Evolutionary conservation across 2,888 invertebrate species (phyloP).

Genomic region (Pinctada fucata): DNA sequence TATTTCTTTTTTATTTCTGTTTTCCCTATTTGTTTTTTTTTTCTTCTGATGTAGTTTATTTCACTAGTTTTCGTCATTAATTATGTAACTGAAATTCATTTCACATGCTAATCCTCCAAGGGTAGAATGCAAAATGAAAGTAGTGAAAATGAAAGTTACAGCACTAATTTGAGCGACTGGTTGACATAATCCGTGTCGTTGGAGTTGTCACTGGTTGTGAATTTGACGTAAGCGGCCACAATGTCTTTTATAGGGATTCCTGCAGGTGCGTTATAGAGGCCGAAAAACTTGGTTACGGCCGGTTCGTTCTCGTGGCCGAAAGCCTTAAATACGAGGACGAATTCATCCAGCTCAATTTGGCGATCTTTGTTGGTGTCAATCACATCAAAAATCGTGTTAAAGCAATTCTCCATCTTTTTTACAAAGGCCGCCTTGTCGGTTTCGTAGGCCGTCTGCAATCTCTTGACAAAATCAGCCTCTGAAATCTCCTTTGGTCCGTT

Average conservation of each 20-base stretch:
- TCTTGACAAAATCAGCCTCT: slow-evolving; percentile 41
- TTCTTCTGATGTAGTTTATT: no score
- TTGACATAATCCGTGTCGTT: slow-evolving; percentile 44
- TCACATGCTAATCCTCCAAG: no score
- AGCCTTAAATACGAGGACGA: slow-evolving; percentile 53
- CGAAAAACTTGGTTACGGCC: slow-evolving; percentile 46
- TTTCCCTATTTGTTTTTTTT: no score
- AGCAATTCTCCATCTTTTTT: slow-evolving; percentile 45
- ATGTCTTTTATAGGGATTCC: slow-evolving; percentile 50
- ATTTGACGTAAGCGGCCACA: slow-evolving; percentile 49
- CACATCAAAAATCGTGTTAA: slow-evolving; percentile 52
- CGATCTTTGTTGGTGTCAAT: slow-evolving; percentile 57
- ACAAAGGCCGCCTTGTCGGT: slow-evolving; percentile 39
- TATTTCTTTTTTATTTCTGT: no score
- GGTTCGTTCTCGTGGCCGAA: slow-evolving; percentile 55
- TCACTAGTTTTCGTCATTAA: no score
- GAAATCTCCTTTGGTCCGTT: slow-evolving; percentile 41
- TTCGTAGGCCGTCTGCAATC: slow-evolving; percentile 30
- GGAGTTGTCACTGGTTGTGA: slow-evolving; percentile 37
- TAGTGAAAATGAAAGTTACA: no score
- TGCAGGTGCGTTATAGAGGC: slow-evolving; percentile 43
- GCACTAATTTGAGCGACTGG: slow-evolving; percentile 44
- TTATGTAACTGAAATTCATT: no score
- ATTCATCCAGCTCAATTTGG: slow-evolving; percentile 51
- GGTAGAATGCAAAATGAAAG: no score